Evolutionary conservation across 2,113 vertebrate genomes (phyloP), one percentile per base, ranked within the genome.

Genomic region (Rhinichthys klamathensis): DNA sequence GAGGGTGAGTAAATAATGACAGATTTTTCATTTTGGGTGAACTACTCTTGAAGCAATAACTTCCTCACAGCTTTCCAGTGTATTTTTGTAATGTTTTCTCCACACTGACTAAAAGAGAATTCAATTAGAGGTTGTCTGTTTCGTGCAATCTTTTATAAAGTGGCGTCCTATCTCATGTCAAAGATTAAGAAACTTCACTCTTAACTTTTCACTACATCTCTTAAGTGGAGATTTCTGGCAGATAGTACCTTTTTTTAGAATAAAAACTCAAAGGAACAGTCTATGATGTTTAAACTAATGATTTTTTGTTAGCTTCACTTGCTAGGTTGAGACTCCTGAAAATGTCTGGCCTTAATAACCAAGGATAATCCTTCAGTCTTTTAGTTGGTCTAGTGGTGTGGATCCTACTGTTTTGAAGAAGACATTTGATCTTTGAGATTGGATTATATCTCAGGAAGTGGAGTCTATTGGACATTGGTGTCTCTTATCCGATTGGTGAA

Each of bases 351-450:
- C 6, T 38, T 82, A 38, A 82, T 72, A 70, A 18, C 65, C 46
- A 56, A 56, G 56, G 49, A 82, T 72, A 82, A 38, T 58, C 63
- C 65, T 38, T 51, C n/a, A 38, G 65, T 72, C 49, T 25, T 70
- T 82, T 56, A n/a, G 46, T 12, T 54, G 80, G 80, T 82, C 46
- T 72, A 35, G 67, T 83, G 67, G 81, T 58, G 46, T 83, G 49
- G 49, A 83, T 83, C 81, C 11, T 58, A 18, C 67, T 58, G 67
- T 83, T 83, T 58, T n/a, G 23, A 72, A 83, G 65, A 72, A 3
- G 81, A 83, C 49, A 83, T 83, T 35, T 32, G 81, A 83, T 83
- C 81, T 58, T n/a, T 58, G 30, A 83, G 81, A 83, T 83, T 83
- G 65, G 51, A 83, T 83, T 72, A 72, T 72, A 58, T 83, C 81